phyloP scores from a whole-genome alignment of 2,797 vertebrate genomes.

The Mionectes olivaceus region DNA sequence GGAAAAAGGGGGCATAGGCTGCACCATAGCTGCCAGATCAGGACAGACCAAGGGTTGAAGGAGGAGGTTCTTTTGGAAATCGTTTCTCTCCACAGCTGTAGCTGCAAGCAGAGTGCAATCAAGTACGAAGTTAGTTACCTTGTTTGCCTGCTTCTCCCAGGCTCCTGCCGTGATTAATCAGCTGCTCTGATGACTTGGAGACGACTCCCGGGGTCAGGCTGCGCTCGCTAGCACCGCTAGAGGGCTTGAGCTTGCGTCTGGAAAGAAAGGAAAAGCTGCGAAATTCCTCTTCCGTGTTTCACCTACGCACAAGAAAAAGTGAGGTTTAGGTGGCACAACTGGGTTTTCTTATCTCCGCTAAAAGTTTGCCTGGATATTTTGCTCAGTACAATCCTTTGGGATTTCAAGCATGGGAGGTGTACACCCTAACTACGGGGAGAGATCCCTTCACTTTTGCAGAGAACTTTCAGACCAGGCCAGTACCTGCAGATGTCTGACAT shows the following conservation, averaged over 20 bases:
- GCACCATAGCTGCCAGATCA: fast-evolving
- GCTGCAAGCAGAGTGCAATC: neutral
- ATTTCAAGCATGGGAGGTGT: fast-evolving
- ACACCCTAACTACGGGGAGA: neutral
- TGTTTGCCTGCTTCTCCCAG: no score
- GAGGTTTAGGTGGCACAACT: fast-evolving
- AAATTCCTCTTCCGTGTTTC: neutral
- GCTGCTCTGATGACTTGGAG: fast-evolving
- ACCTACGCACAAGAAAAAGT: fast-evolving
- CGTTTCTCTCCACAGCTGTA: fast-evolving
- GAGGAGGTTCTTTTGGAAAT: neutral
- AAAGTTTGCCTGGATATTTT: neutral
- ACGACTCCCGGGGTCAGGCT: fast-evolving
- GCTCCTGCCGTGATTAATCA: neutral
- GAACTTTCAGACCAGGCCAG: neutral
- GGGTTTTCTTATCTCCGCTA: neutral
- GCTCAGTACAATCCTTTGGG: neutral
- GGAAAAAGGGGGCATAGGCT: no score
- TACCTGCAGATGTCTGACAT: neutral
- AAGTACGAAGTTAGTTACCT: neutral
- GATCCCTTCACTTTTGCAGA: neutral
- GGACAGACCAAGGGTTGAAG: neutral
- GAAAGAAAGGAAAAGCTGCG: neutral
- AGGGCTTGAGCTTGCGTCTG: neutral
- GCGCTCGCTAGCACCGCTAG: fast-evolving